Conservation (phyloP, 2,888 invertebrate species). For the Uropetala carovei region DNA sequence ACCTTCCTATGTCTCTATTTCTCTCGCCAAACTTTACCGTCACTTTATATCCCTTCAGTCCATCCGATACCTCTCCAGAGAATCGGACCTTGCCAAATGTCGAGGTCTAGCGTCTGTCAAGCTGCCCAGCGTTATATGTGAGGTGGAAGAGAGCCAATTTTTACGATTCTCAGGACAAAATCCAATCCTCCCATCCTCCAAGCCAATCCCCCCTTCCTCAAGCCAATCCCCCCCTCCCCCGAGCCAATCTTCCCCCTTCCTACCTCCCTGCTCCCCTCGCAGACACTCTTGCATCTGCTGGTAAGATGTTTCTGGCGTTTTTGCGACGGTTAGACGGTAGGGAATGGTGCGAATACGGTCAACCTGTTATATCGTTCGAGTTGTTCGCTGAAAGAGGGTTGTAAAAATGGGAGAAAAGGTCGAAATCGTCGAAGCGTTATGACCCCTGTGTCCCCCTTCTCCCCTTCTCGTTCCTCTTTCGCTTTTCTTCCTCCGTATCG, state of each 20-base stretch:
- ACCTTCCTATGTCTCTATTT: not conserved
- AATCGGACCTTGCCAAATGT: slow-evolving; percentile 19
- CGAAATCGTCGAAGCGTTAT: slow-evolving; percentile 34
- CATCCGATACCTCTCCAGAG: not conserved
- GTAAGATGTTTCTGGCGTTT: not conserved
- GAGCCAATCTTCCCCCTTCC: too few relatives aligned
- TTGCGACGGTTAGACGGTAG: not conserved
- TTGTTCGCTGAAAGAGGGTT: not conserved
- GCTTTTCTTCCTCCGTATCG: not conserved
- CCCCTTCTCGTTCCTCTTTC: not conserved
- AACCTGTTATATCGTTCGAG: not conserved
- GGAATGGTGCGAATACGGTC: not conserved
- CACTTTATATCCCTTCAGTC: not conserved
- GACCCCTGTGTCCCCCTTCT: not conserved
- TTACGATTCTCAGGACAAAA: not conserved
- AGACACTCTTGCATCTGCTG: not conserved
- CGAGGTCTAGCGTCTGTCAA: slow-evolving; percentile 20
- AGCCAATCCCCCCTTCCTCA: too few relatives aligned
- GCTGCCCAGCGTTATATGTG: slow-evolving; percentile 6
- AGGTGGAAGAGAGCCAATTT: slow-evolving; percentile 11
- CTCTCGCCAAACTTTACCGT: not conserved
- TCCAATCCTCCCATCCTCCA: not conserved
- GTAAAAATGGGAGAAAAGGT: not conserved
- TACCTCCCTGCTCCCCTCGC: not conserved
- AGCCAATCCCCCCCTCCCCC: too few relatives aligned